A percentile compares a stretch with the other conserved stretches of the same genome.
These are phyloP conservation scores for Enhydra lutris DNA, from an alignment of 2,113 vertebrate genomes.

Conservation along the genomic window DNA sequence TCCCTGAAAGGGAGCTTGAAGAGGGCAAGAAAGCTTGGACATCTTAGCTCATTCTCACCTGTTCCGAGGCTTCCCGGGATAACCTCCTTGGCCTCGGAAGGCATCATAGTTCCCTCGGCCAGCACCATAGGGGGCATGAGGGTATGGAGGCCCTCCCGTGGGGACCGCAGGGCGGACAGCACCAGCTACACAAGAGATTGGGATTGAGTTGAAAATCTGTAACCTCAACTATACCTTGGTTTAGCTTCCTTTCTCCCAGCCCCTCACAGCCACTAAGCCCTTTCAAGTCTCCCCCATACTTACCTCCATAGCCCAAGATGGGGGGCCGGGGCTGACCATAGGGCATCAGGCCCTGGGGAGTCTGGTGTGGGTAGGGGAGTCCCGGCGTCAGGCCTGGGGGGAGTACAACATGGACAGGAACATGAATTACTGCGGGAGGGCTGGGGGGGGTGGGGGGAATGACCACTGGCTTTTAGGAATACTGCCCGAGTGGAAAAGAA, in stretches of 20 bases:
- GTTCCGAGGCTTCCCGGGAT: constrained; percentile 91
- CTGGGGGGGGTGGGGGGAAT: accelerated
- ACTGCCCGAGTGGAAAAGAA: neutral
- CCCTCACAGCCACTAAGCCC: neutral
- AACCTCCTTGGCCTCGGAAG: constrained; percentile 90
- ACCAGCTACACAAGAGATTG: constrained; percentile 58
- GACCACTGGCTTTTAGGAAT: neutral
- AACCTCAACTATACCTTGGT: neutral
- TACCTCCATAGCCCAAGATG: constrained; percentile 91
- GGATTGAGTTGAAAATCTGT: neutral
- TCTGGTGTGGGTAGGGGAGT: constrained; percentile 90
- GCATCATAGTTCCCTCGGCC: constrained; percentile 92
- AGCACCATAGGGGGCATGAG: constrained; percentile 90
- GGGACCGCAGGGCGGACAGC: constrained; percentile 72
- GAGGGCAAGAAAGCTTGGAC: neutral
- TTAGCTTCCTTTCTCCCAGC: neutral
- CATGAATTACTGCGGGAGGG: constrained; percentile 54
- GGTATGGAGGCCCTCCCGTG: constrained; percentile 88
- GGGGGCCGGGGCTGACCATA: constrained; percentile 93
- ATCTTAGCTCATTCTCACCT: constrained; percentile 78
- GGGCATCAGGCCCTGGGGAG: constrained; percentile 90
- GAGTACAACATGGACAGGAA: constrained; percentile 66
- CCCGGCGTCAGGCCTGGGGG: constrained; percentile 83
- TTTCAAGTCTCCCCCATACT: neutral
- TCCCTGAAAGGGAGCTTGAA: neutral